phyloP scores from a whole-genome alignment of 2,888 invertebrate genomes.

The Heliothis peltigera region DNA sequence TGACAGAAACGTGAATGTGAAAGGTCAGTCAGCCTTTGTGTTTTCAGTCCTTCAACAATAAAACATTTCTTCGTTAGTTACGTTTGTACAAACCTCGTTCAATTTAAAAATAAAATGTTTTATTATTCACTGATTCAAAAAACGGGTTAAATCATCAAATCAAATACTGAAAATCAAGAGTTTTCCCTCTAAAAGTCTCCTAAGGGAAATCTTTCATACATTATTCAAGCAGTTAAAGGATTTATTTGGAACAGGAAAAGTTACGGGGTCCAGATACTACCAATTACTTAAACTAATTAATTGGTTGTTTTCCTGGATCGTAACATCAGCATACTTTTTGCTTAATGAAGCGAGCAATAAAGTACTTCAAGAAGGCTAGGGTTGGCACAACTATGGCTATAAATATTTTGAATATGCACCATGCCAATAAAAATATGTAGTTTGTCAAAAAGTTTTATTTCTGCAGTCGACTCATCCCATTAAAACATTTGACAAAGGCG shows the following conservation, averaged over 20 bases:
- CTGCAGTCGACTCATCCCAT: no score
- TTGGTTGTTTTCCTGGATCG: constrained; percentile 83
- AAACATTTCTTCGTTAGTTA: no score
- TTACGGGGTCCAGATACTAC: constrained; percentile 75
- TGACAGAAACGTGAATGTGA: constrained; percentile 2
- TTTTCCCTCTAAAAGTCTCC: constrained; percentile 33
- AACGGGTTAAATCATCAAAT: not conserved
- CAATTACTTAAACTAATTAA: constrained; percentile 88
- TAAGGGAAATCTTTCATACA: constrained; percentile 70
- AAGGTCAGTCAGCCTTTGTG: not conserved
- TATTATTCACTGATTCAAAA: no score
- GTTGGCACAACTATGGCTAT: constrained; percentile 54
- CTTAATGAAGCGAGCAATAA: constrained; percentile 84
- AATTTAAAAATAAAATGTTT: no score
- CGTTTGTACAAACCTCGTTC: no score
- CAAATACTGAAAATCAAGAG: constrained; percentile 40
- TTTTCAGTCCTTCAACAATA: no score
- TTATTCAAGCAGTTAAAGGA: constrained; percentile 79
- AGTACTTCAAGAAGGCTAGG: constrained; percentile 72
- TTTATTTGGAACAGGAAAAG: constrained; percentile 79
- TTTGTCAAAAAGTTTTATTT: no score
- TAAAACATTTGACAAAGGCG: not conserved
- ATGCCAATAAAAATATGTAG: no score
- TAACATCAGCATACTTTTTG: constrained; percentile 86
- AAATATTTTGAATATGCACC: not conserved